A percentile compares a stretch with the other conserved stretches of the same genome.
These are phyloP conservation scores for Chelonus formosanus DNA, from an alignment of 2,888 invertebrate species.

Conservation along the genomic window DNA sequence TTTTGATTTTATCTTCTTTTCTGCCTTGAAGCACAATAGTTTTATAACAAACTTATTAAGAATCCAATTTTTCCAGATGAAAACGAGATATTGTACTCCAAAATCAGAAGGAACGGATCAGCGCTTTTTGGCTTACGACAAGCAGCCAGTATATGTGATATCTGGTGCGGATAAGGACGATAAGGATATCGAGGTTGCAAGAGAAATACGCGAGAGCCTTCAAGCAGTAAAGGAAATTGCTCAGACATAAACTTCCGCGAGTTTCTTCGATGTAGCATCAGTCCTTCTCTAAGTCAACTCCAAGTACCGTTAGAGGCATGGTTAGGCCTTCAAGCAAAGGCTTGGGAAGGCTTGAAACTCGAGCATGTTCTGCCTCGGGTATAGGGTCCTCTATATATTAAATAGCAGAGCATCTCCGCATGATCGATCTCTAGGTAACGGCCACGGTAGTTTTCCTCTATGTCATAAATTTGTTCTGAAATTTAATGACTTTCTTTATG, in stretches of 20 bases:
- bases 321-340: background rate
- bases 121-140: conserved; percentile 71
- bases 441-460: conserved; percentile 2
- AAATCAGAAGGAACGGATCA: conserved; percentile 51
- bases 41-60: conserved; percentile 1
- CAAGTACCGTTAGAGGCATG: conserved; percentile 11
- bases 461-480: background rate
- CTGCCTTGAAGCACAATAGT: too few species aligned
- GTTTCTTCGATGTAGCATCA: conserved; percentile 4
- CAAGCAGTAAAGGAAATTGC: conserved; percentile 22
- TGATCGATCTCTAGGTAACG: conserved; percentile 13
- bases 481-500: background rate
- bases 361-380: conserved; percentile 7
- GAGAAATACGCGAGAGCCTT: conserved; percentile 21
- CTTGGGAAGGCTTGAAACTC: background rate
- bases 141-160: conserved; percentile 74
- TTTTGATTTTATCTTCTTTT: too few species aligned
- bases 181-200: conserved; percentile 53
- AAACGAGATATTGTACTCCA: conserved; percentile 46
- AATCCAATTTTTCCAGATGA: conserved; percentile 46
- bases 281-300: conserved; percentile 15
- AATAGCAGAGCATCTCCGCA: conserved; percentile 13
- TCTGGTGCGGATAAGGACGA: conserved; percentile 74
- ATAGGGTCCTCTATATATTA: conserved; percentile 3
- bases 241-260: conserved; percentile 23